Conservation (phyloP, 2,888 invertebrate genomes). For the Ariolimax columbianus region DNA sequence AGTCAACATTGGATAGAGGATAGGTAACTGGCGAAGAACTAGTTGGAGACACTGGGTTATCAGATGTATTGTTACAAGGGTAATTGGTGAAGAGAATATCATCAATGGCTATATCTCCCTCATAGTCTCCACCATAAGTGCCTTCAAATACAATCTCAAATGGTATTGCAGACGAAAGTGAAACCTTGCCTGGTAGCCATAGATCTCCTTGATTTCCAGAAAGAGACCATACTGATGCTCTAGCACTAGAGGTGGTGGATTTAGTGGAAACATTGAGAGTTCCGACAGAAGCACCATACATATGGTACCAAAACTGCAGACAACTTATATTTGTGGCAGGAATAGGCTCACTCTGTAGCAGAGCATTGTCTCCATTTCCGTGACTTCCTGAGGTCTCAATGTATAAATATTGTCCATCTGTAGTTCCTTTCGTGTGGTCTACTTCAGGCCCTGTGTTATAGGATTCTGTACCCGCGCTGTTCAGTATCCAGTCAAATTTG, state of each 20-base stretch:
- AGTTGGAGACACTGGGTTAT: slow-evolving; percentile 54
- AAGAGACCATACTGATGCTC: slow-evolving; percentile 55
- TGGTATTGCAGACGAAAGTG: slow-evolving; percentile 12
- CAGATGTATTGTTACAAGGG: slow-evolving; percentile 57
- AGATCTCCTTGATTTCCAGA: slow-evolving; percentile 68
- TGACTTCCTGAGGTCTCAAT: slow-evolving; percentile 80
- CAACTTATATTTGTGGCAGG: slow-evolving; percentile 62
- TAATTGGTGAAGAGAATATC: slow-evolving; percentile 63
- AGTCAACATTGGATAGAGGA: slow-evolving; percentile 66
- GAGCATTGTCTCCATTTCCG: slow-evolving; percentile 81
- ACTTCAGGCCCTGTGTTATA: slow-evolving; percentile 68
- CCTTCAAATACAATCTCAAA: slow-evolving; percentile 73
- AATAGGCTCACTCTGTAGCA: slow-evolving; percentile 72
- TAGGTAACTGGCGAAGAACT: slow-evolving; percentile 60
- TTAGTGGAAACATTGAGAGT: slow-evolving; percentile 68
- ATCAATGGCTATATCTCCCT: slow-evolving; percentile 76
- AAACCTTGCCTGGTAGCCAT: slow-evolving; percentile 64
- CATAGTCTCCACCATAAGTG: slow-evolving; percentile 65
- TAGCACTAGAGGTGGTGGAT: slow-evolving; percentile 51
- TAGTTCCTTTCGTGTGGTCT: slow-evolving; percentile 67
- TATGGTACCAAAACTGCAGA: slow-evolving; percentile 72
- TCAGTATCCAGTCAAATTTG: slow-evolving; percentile 75
- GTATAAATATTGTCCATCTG: slow-evolving; percentile 72
- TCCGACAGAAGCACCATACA: slow-evolving; percentile 73
- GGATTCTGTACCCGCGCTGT: slow-evolving; percentile 67